phyloP scores from a whole-genome alignment of 1,140 invertebrate genomes.

The Lutraria rhynchaena region DNA sequence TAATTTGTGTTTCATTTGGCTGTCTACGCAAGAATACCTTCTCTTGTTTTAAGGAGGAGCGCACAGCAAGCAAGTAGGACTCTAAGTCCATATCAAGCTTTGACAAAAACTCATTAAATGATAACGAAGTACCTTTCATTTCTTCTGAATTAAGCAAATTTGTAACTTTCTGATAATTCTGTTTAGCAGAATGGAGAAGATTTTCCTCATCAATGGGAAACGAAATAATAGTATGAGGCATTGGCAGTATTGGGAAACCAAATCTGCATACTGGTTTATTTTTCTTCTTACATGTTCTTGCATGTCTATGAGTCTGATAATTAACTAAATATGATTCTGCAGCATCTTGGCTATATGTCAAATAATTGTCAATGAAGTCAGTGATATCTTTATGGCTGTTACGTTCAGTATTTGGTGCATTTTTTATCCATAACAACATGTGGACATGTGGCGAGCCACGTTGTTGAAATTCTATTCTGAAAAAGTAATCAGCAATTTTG shows the following conservation, averaged over 20 bases:
- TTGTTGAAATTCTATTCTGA: slow-evolving; percentile 82
- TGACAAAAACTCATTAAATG: background rate
- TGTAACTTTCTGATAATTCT: slow-evolving; percentile 6
- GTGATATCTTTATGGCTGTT: slow-evolving; percentile 30
- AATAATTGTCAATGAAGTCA: slow-evolving; percentile 57
- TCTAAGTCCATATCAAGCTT: background rate
- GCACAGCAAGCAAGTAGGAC: background rate
- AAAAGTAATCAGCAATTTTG: slow-evolving; percentile 67
- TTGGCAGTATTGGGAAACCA: slow-evolving; percentile 61
- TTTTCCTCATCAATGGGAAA: slow-evolving; percentile 23
- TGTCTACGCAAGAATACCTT: slow-evolving; percentile 19
- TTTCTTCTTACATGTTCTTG: slow-evolving; percentile 60
- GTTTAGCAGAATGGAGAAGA: background rate
- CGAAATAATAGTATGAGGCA: slow-evolving; percentile 58
- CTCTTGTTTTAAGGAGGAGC: too few relatives aligned
- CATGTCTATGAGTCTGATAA: slow-evolving; percentile 64
- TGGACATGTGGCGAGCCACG: slow-evolving; percentile 82
- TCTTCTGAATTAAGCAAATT: background rate
- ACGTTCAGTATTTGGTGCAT: slow-evolving; percentile 69
- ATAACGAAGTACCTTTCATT: background rate
- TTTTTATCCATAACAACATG: slow-evolving; percentile 80
- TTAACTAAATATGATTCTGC: slow-evolving; percentile 24
- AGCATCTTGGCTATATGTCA: slow-evolving; percentile 50
- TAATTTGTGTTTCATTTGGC: slow-evolving; percentile 47
- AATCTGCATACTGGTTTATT: slow-evolving; percentile 62